phyloP scores from a whole-genome alignment of 2,888 invertebrate species.

The Bombylius discolor region DNA sequence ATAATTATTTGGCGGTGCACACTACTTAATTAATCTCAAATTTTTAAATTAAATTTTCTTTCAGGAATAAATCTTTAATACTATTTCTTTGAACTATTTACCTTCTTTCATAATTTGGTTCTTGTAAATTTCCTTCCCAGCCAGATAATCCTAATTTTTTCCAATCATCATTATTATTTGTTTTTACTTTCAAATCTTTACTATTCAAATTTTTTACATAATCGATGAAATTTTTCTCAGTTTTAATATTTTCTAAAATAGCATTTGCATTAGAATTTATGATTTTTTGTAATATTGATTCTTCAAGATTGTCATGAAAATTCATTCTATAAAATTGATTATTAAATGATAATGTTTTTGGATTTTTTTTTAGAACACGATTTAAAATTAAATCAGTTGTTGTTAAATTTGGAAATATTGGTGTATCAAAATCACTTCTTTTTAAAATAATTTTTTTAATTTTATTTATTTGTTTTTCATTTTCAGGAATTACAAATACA shows the following conservation, averaged over 20 bases:
- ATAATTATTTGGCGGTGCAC: too few relatives aligned
- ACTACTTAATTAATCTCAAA: neutral
- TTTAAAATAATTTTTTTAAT: constrained; percentile 13
- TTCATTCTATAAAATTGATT: too few relatives aligned
- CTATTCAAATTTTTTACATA: constrained; percentile 15
- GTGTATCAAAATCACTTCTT: constrained; percentile 25
- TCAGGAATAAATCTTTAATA: too few relatives aligned
- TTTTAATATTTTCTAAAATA: constrained; percentile 15
- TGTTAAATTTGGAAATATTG: constrained; percentile 30
- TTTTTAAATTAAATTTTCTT: too few relatives aligned
- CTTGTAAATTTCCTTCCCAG: constrained; percentile 24
- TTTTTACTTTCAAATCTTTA: neutral
- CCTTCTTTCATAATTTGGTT: neutral
- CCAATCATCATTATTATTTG: constrained; percentile 19
- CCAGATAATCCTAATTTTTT: constrained; percentile 27
- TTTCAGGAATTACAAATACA: constrained; percentile 24
- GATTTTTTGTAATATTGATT: neutral
- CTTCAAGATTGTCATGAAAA: neutral
- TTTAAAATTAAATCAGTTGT: constrained; percentile 9
- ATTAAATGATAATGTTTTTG: too few relatives aligned
- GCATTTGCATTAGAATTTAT: neutral
- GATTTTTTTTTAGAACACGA: neutral
- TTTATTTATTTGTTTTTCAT: neutral
- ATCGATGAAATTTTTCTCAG: constrained; percentile 18
- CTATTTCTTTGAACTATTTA: too few relatives aligned